Conservation (phyloP, 2,888 invertebrate genomes). For the Coenonympha arcania region DNA sequence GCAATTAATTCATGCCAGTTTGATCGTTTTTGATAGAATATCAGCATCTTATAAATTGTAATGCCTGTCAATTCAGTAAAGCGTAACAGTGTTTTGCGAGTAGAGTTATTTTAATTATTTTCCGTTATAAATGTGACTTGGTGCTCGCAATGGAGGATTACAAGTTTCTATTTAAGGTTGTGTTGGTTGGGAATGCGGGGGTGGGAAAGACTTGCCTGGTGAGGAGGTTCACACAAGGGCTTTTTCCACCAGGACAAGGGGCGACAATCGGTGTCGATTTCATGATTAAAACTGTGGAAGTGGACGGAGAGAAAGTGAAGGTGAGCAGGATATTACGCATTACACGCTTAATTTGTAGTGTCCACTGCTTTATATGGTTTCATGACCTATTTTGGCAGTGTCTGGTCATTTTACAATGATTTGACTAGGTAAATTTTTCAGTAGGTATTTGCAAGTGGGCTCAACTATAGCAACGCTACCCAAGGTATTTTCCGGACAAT, state of each 20-base stretch:
- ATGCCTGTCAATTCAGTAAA: conserved; percentile 51
- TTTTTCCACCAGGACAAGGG: conserved; percentile 98
- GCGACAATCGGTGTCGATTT: conserved; percentile 99
- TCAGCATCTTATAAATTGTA: conserved; percentile 42
- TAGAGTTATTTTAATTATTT: conserved; percentile 40
- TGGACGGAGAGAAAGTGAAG: conserved; percentile 95
- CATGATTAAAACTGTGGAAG: conserved; percentile 99
- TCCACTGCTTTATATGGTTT: background rate
- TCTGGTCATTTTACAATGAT: background rate
- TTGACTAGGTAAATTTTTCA: background rate
- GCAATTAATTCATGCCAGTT: too few species aligned
- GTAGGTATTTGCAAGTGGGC: background rate
- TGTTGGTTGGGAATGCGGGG: conserved; percentile 97
- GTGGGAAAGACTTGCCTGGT: conserved; percentile 99
- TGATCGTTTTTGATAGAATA: conserved; percentile 47
- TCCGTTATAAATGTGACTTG: conserved; percentile 51
- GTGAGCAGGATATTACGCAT: conserved; percentile 58
- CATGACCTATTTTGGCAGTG: conserved; percentile 8
- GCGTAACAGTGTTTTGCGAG: conserved; percentile 53
- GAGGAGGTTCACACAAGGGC: conserved; percentile 95
- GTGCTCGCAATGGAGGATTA: conserved; percentile 91
- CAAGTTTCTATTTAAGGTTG: conserved; percentile 99
- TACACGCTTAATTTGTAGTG: background rate
- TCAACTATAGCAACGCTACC: too few species aligned
- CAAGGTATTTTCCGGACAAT: too few species aligned